Evolutionary conservation across 2,113 vertebrate species (phyloP).

Genomic region (Mastomys coucha): DNA sequence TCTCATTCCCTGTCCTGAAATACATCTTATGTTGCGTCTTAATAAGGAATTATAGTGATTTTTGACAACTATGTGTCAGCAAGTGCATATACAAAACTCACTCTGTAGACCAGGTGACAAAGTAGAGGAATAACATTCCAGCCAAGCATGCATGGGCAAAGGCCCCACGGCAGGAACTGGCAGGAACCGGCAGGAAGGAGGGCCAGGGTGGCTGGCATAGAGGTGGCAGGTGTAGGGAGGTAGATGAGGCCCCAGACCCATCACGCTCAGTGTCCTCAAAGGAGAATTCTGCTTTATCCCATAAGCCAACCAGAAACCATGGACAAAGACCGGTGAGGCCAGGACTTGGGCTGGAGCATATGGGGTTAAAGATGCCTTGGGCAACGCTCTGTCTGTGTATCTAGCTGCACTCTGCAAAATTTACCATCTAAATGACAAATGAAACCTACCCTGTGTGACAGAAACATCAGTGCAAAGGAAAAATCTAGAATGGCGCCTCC

Average conservation of each 20-base stretch:
- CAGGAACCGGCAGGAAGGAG: neutral
- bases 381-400: neutral
- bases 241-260: rapidly evolving
- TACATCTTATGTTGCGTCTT: neutral
- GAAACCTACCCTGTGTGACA: neutral
- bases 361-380: neutral
- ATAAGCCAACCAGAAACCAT: neutral
- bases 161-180: neutral
- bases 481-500: neutral
- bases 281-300: neutral
- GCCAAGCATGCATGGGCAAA: neutral
- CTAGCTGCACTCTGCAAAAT: neutral
- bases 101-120: neutral
- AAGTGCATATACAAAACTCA: neutral
- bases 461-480: neutral
- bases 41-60: neutral
- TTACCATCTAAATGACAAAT: neutral
- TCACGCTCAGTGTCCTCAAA: neutral
- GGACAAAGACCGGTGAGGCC: neutral
- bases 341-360: neutral
- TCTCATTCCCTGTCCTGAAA: neutral
- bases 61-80: neutral
- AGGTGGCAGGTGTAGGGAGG: no score
- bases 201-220: neutral
- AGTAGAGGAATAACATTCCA: neutral